Percentiles rank a stretch among this genome's conserved stretches.
phyloP scores from a whole-genome alignment of 2,888 invertebrate genomes.

The Agelastica alni region DNA sequence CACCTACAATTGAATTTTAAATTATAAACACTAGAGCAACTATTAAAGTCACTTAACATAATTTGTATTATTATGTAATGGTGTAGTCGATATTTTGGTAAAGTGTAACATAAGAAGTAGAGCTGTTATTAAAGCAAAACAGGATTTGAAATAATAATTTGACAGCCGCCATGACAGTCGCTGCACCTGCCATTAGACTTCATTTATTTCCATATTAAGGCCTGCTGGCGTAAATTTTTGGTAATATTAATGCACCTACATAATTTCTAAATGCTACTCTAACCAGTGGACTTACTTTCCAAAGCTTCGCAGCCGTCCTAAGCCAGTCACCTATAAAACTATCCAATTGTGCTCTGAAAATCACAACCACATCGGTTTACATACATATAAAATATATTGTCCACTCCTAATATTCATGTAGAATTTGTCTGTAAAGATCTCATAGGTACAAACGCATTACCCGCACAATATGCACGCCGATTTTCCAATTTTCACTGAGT shows the following conservation, averaged over 20 bases:
- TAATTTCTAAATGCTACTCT: slow-evolving; percentile 1
- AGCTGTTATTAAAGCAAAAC: slow-evolving; percentile 9
- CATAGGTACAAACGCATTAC: slow-evolving; percentile 45
- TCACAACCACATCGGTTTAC: slow-evolving; percentile 55
- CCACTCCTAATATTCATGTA: slow-evolving; percentile 52
- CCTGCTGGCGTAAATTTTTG: slow-evolving; percentile 1
- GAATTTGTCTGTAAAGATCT: slow-evolving; percentile 43
- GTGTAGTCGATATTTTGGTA: background rate
- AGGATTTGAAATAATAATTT: slow-evolving; percentile 44
- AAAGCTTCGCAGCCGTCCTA: slow-evolving; percentile 42
- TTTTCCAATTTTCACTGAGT: slow-evolving; percentile 34
- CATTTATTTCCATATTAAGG: slow-evolving; percentile 25
- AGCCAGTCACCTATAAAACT: slow-evolving; percentile 47
- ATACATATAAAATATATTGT: slow-evolving; percentile 54
- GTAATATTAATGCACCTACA: background rate
- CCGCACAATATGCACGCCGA: slow-evolving; percentile 46
- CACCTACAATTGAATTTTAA: slow-evolving; percentile 47
- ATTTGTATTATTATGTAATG: slow-evolving; percentile 17
- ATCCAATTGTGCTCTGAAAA: slow-evolving; percentile 52
- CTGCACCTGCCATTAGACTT: slow-evolving; percentile 46
- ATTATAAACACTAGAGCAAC: slow-evolving; percentile 33
- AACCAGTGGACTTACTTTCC: slow-evolving; percentile 36
- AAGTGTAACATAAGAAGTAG: background rate
- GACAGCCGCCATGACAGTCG: slow-evolving; percentile 55
- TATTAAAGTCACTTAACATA: background rate